phyloP scores from a whole-genome alignment of 2,797 vertebrate species.

The Danio kyathit region DNA sequence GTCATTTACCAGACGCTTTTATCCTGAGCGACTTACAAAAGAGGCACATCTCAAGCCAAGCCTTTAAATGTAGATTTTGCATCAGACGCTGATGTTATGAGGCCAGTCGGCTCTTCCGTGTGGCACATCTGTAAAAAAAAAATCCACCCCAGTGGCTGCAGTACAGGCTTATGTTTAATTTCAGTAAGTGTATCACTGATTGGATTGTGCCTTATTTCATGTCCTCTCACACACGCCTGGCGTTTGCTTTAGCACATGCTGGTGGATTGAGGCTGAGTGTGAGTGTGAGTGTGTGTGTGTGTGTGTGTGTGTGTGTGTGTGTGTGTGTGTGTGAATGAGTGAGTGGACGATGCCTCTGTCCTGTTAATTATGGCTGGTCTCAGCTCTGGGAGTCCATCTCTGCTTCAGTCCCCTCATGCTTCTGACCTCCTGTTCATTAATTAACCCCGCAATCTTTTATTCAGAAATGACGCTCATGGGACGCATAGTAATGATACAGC shows the following conservation, averaged over 20 bases:
- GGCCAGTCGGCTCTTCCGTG: not conserved
- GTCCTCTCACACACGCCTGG: conserved; percentile 28
- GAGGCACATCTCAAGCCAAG: conserved; percentile 1
- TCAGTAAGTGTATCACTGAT: conserved; percentile 38
- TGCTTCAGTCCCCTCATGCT: conserved; percentile 31
- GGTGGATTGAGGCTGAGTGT: conserved; percentile 9
- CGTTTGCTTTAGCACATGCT: conserved; percentile 36
- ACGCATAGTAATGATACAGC: conserved; percentile 35
- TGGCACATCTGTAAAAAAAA: conserved; percentile 14
- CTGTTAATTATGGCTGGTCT: conserved; percentile 47
- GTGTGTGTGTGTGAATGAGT: not conserved
- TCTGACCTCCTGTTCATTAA: conserved; percentile 52
- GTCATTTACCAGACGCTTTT: not conserved
- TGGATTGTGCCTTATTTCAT: conserved; percentile 39
- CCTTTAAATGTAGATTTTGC: not conserved
- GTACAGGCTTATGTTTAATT: conserved; percentile 35
- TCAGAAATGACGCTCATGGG: conserved; percentile 39
- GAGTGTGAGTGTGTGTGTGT: not conserved
- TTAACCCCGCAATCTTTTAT: conserved; percentile 58
- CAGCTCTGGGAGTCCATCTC: conserved; percentile 18
- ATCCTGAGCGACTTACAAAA: not conserved
- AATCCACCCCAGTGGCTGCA: not conserved
- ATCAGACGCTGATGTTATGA: not conserved
- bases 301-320: no score
- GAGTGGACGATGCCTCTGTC: conserved; percentile 27